These are phyloP conservation scores for Oreochromis niloticus DNA, from an alignment of 2,113 vertebrate genomes.

Conservation along the genomic window DNA sequence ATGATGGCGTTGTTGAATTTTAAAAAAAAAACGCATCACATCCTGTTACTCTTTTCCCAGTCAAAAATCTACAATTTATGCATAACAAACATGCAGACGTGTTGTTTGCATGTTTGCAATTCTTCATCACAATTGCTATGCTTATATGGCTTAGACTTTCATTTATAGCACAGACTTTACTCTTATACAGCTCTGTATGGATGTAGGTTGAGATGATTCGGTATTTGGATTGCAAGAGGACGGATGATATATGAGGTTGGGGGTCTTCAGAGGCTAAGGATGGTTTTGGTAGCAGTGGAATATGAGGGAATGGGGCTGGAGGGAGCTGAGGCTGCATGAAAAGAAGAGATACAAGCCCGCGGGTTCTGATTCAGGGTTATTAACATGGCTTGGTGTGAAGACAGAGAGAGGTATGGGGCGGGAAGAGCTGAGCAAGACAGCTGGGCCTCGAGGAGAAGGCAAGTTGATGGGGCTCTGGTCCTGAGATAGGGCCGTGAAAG, in stretches of 20 bases:
- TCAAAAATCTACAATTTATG: neutral
- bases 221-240: neutral
- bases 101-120: neutral
- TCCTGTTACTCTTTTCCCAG: neutral
- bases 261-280: neutral
- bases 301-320: neutral
- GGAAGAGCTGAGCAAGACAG: conserved; percentile 31
- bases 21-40: neutral
- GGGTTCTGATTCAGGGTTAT: conserved; percentile 21
- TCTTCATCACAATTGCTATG: neutral
- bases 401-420: conserved; percentile 18
- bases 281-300: conserved; percentile 1
- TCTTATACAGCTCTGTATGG: neutral
- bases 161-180: neutral
- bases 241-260: neutral
- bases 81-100: neutral
- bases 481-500: conserved; percentile 38
- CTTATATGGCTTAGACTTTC: neutral
- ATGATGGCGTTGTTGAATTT: neutral
- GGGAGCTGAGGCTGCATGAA: conserved; percentile 1
- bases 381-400: conserved; percentile 39
- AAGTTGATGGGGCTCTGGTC: conserved; percentile 40
- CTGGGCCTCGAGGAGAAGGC: conserved; percentile 46
- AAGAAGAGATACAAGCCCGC: conserved; percentile 16
- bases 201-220: neutral